Base-by-base conservation (phyloP, 2,113 vertebrate species). In the Pachypanchax playfairii region DNA sequence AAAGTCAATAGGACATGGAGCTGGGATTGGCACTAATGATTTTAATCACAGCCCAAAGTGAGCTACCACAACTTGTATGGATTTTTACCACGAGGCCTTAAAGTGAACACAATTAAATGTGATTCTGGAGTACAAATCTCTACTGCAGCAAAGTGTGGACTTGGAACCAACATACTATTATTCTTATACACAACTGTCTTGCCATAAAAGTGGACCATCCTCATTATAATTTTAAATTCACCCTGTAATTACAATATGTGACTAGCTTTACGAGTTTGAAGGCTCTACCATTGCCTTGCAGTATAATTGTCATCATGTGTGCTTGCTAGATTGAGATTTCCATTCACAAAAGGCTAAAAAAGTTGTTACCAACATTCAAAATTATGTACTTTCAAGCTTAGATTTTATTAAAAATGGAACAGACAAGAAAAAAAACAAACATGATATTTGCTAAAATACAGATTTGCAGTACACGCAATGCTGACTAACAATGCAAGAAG, bases 101-200 rank as follows among this genome's bases (percentile, higher is more conserved):
- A 85, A 84, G 70, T 85, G 53, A 53, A 66, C 56, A 59, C 61
- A 73, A 79, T 76, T 67, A 76, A 85, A 82, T 67, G 31, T 55
- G 70, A 77, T 64, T 77, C 13, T 63, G 47, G 54, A 76, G 42
- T 26, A 58, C 26, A 50, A 21, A 9, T 57, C 36, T 14, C 38
- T 43, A 15, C 51, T 59, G 8, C 6, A 61, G 42, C 51, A 65
- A 71, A 58, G 42, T 15, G 24, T 53, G 28, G 12, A 46, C 36
- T 4, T 41, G 8, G 25, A 3, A 39, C 65, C 6, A 41, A 44
- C 51, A 31, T 7, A 42, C 39, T 64, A 31, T 43, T 29, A 60
- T 54, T 7, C 42, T 24, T 25, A 31, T 53, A 33, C 15, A 54
- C 36, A 54, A 53, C 39, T 10, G 35, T 50, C 20, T 21, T 56